Base-by-base conservation (phyloP, 2,888 invertebrate genomes). In the Spodoptera picta region DNA sequence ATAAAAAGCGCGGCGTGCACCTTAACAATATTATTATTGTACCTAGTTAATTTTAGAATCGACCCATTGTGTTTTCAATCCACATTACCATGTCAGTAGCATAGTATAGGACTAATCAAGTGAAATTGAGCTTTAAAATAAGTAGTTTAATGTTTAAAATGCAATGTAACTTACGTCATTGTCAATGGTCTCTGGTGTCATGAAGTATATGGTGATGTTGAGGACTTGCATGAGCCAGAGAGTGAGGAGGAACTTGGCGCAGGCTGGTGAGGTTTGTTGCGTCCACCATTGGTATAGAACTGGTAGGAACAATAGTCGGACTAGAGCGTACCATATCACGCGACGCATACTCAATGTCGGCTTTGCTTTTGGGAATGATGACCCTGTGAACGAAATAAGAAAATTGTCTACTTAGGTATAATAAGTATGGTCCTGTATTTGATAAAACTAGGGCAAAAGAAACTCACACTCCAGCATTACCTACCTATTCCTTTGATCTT, bases 311-410 rank as follows among this genome's bases (percentile, higher is more conserved):
- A 98, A 85, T 52, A 98, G 96, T 57, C 99, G 95, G 67, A 97
- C 95, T 56, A 98, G 95, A 6, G 98, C 98, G 85, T 97, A 96
- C 89, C 97, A 96, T 68, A 98, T 96, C 68, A 99, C 98, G 47
- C 98, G 97, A 49, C 97, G 95, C 90, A 98, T 96, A 70, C 98
- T 97, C 92, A 99, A 97, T 83, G 98, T 98, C 2, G 99, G 98
- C 90, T 99, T 99, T 14, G 98, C 97, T 95, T 99, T 99, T 12
- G 98, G 97, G 92, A 99, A 99, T 65, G 98, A 98, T 46, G 99
- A 99, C 51, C 99, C 99, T 98, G 82, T 24, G 23, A n/a, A 63
- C 31, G 19, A 54, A 0, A 72, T 11, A 10, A 71, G 7, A 7
- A 24, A 41, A 45, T 27, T 24, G 7, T 5, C 47, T 24, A 62